Evolutionary conservation across 2,888 invertebrate genomes (phyloP).

Genomic region (Tipula lateralis): DNA sequence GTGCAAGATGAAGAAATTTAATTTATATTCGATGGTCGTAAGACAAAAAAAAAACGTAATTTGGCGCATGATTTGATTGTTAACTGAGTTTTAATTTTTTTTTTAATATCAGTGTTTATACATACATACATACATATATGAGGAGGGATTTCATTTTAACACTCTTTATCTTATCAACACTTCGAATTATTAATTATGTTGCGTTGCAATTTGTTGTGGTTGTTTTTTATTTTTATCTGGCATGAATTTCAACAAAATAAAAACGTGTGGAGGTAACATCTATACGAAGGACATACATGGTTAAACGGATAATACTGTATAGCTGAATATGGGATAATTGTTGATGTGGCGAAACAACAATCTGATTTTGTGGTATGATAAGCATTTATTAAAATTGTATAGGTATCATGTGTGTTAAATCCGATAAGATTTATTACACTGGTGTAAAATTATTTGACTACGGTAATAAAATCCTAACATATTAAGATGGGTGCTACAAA

Average conservation of each 20-base stretch:
- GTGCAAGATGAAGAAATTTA: not conserved
- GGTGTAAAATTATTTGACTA: no score
- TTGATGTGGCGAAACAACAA: not conserved
- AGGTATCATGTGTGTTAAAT: not conserved
- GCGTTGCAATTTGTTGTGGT: not conserved
- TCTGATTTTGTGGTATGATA: not conserved
- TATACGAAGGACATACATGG: not conserved
- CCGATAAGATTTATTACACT: no score
- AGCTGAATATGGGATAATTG: not conserved
- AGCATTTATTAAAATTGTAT: not conserved
- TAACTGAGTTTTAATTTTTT: not conserved
- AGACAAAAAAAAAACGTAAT: not conserved
- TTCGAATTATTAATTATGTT: slow-evolving; percentile 19
- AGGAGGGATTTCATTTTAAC: slow-evolving; percentile 19
- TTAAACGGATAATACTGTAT: not conserved
- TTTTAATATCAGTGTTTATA: not conserved
- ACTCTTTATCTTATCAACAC: slow-evolving; percentile 15
- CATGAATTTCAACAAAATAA: not conserved
- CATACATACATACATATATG: no score
- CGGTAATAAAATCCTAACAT: no score
- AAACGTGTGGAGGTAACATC: not conserved
- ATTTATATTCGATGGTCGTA: slow-evolving; percentile 9
- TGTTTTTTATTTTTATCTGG: not conserved
- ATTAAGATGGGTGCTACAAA: no score
- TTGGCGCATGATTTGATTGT: slow-evolving; percentile 15